Evolutionary conservation across 35 echinoderm and acorn worm genomes (phyloP), one percentile per base, ranked within the genome.

Genomic region (Strongylocentrotus purpuratus): DNA sequence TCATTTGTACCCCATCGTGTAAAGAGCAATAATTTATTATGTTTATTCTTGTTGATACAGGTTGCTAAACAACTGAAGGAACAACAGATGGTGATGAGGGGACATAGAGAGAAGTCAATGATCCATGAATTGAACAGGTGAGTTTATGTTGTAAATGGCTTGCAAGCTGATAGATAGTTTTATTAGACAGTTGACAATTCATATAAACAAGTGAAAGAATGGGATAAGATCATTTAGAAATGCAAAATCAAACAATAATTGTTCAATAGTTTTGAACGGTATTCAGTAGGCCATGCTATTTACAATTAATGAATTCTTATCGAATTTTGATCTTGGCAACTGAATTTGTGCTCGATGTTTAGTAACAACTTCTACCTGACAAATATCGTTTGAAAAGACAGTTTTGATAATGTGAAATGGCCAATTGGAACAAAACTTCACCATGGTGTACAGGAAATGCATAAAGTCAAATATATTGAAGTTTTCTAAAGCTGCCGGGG

Each of bases 31-130:
- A n/a, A 78, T 78, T 78, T 15, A n/a, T 78, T 22, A 4, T 59
- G 2, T 59, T 28, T 28, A 22, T 78, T 78, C 22, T 78, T 78
- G 22, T 78, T 78, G 65, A 78, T 78, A 7, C 52, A 99, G 98
- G 98, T 99, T 96, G 98, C 98, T 33, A 99, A 99, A 85, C 98
- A 99, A 95, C 95, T 99, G 46, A 99, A 99, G 94, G 98, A 99
- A 90, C 98, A 99, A 92, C 97, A 99, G 87, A 99, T 99, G 98
- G 98, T 99, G 71, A 99, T 99, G 98, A 94, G 98, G 96, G 98
- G 98, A 91, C 98, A 99, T 92, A 95, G 98, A 61, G 98, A 99
- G 78, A 99, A 99, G 58, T 99, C 98, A 31, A 99, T 99, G 98
- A 97, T 99, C 47, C 98, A 97, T 92, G 98, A 99, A 96, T 94